Evolutionary conservation across 2,113 vertebrate genomes (phyloP).

Genomic region (Columbina picui): DNA sequence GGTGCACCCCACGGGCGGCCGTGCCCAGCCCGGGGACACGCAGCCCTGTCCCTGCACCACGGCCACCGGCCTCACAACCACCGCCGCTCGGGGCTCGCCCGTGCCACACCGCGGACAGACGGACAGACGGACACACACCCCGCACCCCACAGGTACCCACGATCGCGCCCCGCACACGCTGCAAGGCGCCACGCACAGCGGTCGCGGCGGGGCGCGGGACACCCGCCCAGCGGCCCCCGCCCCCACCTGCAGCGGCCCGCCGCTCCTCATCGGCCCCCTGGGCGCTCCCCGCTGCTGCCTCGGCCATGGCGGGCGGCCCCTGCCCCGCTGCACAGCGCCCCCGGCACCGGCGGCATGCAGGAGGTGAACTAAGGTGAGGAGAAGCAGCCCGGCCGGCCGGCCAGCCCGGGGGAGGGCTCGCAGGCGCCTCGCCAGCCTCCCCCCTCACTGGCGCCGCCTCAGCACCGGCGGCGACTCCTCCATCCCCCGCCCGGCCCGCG

Average conservation of each 20-base stretch:
- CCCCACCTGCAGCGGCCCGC: not conserved
- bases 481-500: not conserved
- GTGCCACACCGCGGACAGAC: not conserved
- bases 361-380: not conserved
- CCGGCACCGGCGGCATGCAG: not conserved
- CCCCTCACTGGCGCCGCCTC: not conserved
- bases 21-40: not conserved
- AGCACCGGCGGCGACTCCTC: not conserved
- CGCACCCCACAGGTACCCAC: not conserved
- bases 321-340: conserved; percentile 27
- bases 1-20: not conserved
- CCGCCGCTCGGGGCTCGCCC: not conserved
- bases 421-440: not conserved
- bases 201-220: not conserved
- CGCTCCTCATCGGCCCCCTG: conserved; percentile 16
- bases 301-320: conserved; percentile 50
- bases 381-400: not conserved
- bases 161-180: not conserved
- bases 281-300: not conserved
- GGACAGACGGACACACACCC: not conserved
- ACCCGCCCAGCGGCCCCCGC: not conserved
- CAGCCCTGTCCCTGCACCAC: not conserved
- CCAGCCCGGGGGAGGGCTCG: not conserved
- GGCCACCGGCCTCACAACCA: rapidly evolving
- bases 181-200: not conserved